These are phyloP conservation scores for Margarornis squamiger DNA, from an alignment of 2,797 vertebrate genomes.

Conservation along the genomic window DNA sequence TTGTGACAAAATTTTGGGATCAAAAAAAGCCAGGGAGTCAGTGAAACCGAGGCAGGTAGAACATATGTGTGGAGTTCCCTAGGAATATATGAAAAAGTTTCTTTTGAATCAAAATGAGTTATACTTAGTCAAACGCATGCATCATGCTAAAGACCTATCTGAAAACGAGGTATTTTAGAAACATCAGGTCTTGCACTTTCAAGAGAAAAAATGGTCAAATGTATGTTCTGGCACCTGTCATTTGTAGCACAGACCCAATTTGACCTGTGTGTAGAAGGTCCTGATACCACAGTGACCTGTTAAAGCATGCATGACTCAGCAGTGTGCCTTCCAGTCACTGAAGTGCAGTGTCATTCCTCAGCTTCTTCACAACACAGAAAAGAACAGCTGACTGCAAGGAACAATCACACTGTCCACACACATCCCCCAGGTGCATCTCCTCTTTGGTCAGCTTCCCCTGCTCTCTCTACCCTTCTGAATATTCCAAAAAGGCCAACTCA, in stretches of 20 bases:
- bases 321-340: fast-evolving
- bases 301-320: fast-evolving
- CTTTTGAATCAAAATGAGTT: background rate
- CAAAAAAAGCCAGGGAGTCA: background rate
- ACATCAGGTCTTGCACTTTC: background rate
- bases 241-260: background rate
- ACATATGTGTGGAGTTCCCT: background rate
- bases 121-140: background rate
- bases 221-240: background rate
- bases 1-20: background rate
- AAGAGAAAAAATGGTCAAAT: background rate
- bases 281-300: background rate
- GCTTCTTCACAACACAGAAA: fast-evolving
- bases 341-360: background rate
- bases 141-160: background rate
- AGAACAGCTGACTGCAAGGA: background rate
- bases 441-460: background rate
- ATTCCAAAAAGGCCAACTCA: background rate
- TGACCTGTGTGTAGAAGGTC: background rate
- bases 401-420: background rate
- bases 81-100: background rate
- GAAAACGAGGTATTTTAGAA: background rate
- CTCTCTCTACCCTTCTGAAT: background rate
- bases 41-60: background rate
- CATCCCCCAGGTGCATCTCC: background rate